Conservation (phyloP, 2,888 invertebrate genomes). For the Cecidostiba fungosa region DNA sequence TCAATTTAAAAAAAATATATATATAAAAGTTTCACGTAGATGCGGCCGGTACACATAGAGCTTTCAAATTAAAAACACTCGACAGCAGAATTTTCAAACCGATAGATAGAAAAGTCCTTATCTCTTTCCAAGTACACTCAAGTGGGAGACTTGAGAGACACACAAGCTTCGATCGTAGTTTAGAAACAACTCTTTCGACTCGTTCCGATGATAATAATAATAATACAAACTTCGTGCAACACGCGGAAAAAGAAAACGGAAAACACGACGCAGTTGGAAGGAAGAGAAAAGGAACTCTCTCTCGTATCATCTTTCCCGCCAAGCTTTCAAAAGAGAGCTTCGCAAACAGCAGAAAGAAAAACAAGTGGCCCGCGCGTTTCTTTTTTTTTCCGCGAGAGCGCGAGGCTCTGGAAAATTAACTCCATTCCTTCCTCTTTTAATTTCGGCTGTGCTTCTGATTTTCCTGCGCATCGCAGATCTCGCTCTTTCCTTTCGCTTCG, state of each 20-base stretch:
- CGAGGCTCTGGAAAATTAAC: slow-evolving; percentile 41
- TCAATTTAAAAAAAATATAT: neutral
- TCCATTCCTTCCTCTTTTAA: neutral
- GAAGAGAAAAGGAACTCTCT: neutral
- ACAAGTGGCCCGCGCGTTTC: slow-evolving; percentile 8
- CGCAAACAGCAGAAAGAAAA: neutral
- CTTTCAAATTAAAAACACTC: slow-evolving; percentile 4
- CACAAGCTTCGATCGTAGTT: neutral
- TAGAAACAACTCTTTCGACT: neutral
- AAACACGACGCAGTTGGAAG: neutral
- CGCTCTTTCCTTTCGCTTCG: slow-evolving; percentile 6
- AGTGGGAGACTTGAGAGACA: neutral
- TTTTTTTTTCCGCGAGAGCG: slow-evolving; percentile 19
- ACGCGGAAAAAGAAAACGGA: neutral
- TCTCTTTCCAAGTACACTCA: neutral
- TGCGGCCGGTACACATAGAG: neutral
- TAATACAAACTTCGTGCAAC: neutral
- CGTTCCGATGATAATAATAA: neutral
- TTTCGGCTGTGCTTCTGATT: neutral
- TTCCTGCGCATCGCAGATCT: neutral
- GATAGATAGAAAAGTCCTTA: slow-evolving; percentile 2
- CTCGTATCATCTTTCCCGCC: neutral
- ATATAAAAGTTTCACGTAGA: neutral
- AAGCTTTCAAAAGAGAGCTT: neutral
- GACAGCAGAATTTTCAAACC: neutral